Evolutionary conservation across 92 coral and sea anemone species (phyloP).

Genomic region (Pocillopora meandrina): DNA sequence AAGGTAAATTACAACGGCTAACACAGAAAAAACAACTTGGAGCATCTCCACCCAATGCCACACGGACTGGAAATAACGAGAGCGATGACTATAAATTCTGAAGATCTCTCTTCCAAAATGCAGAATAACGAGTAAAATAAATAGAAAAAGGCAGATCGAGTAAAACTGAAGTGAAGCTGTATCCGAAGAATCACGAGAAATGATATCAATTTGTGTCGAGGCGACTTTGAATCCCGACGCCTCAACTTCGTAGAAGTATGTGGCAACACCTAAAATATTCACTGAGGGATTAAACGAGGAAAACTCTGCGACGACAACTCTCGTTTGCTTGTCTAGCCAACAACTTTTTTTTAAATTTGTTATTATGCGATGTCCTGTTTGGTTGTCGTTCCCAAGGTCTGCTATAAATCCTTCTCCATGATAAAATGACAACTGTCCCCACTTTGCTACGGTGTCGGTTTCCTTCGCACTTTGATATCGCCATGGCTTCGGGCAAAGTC

Average conservation of each 20-base stretch:
- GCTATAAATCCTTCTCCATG: slow-evolving; percentile 39
- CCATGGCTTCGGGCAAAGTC: slow-evolving; percentile 50
- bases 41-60: slow-evolving; percentile 43
- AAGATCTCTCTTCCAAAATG: slow-evolving; percentile 17
- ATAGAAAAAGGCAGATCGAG: slow-evolving; percentile 19
- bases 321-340: slow-evolving; percentile 45
- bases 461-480: slow-evolving; percentile 1
- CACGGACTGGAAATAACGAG: slow-evolving; percentile 8
- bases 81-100: slow-evolving; percentile 23
- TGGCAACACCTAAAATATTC: slow-evolving; percentile 3
- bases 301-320: slow-evolving; percentile 35
- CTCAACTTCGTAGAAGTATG: slow-evolving; percentile 30
- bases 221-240: slow-evolving; percentile 9
- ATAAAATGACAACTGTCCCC: slow-evolving; percentile 23
- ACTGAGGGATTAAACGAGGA: slow-evolving; percentile 35
- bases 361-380: not conserved
- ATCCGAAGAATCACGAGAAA: slow-evolving; percentile 5
- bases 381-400: slow-evolving; percentile 30
- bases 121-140: slow-evolving; percentile 29
- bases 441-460: slow-evolving; percentile 14
- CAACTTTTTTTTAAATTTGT: not conserved
- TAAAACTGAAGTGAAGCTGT: slow-evolving; percentile 25
- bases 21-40: slow-evolving; percentile 18
- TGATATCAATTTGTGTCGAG: not conserved
- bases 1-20: slow-evolving; percentile 19